Base-by-base conservation (phyloP, 2,797 vertebrate genomes). In the Hemibagrus guttatus region DNA sequence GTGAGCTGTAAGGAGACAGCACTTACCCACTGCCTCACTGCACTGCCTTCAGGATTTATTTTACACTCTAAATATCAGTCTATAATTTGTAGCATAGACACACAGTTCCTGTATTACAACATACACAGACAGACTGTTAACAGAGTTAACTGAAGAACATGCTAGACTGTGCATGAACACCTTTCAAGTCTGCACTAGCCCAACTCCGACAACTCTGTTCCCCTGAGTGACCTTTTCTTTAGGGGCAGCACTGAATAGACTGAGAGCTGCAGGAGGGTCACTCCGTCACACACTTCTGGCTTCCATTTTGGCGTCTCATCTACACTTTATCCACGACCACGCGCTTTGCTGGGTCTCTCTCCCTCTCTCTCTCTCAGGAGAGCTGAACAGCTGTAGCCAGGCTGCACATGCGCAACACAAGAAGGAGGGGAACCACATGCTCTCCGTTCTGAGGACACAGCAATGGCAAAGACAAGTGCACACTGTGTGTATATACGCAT, bases 341-440 rank as follows among this genome's bases (percentile, higher is more conserved):
- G 35, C 52, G 7, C n/a, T 78, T 75, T 12, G 14, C 74, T 54
- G 13, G 9, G 31, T 80, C 21, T 23, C 35, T 19, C 54, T 82
- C 69, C 66, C 58, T 26, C 19, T 84, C 64, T 81, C 52, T 42
- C 49, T 46, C 46, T 21, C 58, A 16, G 4, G 12, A 79, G 35
- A 49, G n/a, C 69, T 83, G 83, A 86, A 81, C 83, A 89, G 81
- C 86, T 78, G 66, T 11, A 52, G 61, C 39, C 0, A 19, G 59
- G 35, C 63, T 83, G 81, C 64, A 26, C 80, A 90, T 84, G 86
- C 59, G 31, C 82, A 80, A 23, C 56, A 46, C 19, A 56, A 31
- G 6, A 6, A 49, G 21, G 49, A 69, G 61, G 23, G 31, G n/a
- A 21, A 80, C 26, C 75, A 80, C 52, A 56, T 71, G 84, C 14